phyloP scores from a whole-genome alignment of 2,888 invertebrate species.

The Ectemnius continuus region DNA sequence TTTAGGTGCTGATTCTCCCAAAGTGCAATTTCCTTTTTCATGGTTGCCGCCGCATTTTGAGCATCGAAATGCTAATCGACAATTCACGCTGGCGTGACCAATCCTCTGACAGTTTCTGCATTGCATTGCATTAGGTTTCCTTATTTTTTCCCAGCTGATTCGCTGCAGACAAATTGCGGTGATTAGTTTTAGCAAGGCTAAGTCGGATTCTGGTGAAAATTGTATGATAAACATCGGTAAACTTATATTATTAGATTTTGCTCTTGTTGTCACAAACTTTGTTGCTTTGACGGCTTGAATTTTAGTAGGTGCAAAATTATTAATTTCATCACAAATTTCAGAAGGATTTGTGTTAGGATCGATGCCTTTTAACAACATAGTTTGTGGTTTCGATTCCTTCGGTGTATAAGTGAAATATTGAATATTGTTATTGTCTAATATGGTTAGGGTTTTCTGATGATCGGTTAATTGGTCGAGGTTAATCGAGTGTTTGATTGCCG shows the following conservation, averaged over 20 bases:
- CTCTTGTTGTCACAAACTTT: background rate
- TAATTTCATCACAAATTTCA: background rate
- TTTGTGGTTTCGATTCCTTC: background rate
- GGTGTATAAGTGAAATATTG: background rate
- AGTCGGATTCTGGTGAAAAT: background rate
- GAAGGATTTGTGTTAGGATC: background rate
- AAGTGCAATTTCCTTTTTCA: background rate
- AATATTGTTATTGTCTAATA: background rate
- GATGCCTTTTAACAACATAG: background rate
- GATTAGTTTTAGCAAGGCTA: background rate
- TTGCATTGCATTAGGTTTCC: background rate
- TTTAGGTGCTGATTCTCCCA: background rate
- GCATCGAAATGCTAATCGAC: background rate
- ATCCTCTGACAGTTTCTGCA: conserved; percentile 8
- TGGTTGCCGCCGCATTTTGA: background rate
- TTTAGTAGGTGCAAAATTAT: background rate
- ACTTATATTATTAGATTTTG: background rate
- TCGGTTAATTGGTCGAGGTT: background rate
- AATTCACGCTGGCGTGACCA: background rate
- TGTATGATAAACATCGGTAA: background rate
- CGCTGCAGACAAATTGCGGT: background rate
- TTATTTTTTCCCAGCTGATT: conserved; percentile 9
- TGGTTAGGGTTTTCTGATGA: background rate
- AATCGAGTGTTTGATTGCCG: background rate
- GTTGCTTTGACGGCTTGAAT: background rate